Evolutionary conservation across 2,113 vertebrate species (phyloP).

Genomic region (Empidonax traillii): DNA sequence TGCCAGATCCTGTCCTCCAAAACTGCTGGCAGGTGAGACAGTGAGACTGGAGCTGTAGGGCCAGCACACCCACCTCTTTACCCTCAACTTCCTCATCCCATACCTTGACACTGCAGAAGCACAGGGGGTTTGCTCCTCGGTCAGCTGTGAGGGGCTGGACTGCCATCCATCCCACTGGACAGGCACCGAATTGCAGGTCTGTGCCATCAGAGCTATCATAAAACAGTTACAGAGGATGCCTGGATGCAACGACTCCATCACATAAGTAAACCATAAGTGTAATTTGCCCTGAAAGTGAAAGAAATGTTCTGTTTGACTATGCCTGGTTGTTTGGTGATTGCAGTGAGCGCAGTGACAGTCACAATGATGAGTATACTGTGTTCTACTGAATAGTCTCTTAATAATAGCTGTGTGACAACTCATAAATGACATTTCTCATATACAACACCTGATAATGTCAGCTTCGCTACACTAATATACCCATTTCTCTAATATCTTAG

Average conservation of each 20-base stretch:
- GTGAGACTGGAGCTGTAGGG: neutral
- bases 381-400: neutral
- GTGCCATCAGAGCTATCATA: neutral
- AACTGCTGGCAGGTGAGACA: neutral
- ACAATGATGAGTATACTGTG: neutral
- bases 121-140: neutral
- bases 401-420: constrained; percentile 11
- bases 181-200: fast-evolving
- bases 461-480: neutral
- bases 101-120: neutral
- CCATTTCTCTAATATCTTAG: neutral
- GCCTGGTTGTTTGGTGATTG: neutral
- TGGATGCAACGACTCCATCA: neutral
- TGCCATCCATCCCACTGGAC: too few relatives aligned
- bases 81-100: neutral
- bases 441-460: neutral
- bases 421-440: constrained; percentile 3
- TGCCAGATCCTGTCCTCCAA: neutral
- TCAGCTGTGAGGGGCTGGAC: neutral
- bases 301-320: neutral
- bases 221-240: neutral
- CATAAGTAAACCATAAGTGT: neutral
- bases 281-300: neutral
- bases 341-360: neutral
- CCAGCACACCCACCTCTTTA: neutral